These are phyloP conservation scores for Camponotus fellah DNA, from an alignment of 2,888 invertebrate genomes.

Conservation along the genomic window DNA sequence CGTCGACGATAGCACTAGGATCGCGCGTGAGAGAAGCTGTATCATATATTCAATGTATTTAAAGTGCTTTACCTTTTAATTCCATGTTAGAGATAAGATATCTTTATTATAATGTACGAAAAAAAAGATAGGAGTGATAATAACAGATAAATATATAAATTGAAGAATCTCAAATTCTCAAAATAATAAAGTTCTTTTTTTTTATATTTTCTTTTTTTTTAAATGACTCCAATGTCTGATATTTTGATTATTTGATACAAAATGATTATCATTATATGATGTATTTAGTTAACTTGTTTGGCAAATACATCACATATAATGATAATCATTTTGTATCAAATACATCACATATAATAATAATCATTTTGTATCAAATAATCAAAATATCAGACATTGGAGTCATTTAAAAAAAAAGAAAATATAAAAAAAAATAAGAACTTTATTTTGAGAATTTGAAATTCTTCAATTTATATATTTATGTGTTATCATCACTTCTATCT, in stretches of 20 bases:
- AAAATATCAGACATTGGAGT: too few relatives aligned
- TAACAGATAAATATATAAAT: background rate
- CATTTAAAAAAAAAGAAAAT: too few relatives aligned
- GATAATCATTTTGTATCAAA: too few relatives aligned
- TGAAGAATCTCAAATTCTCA: background rate
- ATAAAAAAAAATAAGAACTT: too few relatives aligned
- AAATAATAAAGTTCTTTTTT: background rate
- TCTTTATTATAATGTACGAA: background rate
- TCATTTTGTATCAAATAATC: too few relatives aligned
- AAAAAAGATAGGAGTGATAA: background rate
- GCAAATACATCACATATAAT: too few relatives aligned
- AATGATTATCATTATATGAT: background rate
- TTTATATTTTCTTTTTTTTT: background rate
- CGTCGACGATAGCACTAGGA: background rate
- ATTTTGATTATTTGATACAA: background rate
- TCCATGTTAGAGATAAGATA: too few relatives aligned
- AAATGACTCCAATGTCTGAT: background rate
- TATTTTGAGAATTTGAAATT: too few relatives aligned
- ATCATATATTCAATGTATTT: background rate
- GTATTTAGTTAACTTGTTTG: background rate
- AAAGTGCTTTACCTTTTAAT: background rate
- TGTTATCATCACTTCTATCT: too few relatives aligned
- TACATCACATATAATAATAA: too few relatives aligned
- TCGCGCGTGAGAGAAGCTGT: background rate
- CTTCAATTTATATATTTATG: too few relatives aligned